Conservation (phyloP, 1,140 invertebrate genomes). For the Tigriopus japonicus region DNA sequence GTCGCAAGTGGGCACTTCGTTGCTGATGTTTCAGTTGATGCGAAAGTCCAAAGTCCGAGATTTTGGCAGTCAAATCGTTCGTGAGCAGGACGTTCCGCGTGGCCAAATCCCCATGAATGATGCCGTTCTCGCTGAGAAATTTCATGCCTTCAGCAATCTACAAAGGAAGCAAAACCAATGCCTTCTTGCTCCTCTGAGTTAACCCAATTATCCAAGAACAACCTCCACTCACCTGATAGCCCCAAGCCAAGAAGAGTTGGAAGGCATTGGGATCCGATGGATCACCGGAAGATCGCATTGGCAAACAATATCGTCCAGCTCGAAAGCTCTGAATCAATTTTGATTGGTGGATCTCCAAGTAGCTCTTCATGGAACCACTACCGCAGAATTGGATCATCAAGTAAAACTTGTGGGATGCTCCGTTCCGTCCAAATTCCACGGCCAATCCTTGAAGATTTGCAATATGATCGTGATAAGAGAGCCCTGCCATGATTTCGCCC, state of each 20-base stretch:
- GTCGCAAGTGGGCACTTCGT: neutral
- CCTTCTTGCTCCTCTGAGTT: neutral
- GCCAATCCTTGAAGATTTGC: constrained; percentile 74
- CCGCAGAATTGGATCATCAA: constrained; percentile 3
- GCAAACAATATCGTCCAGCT: neutral
- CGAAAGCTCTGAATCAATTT: neutral
- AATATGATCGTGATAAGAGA: constrained; percentile 83
- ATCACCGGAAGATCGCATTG: neutral
- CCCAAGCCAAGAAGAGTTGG: neutral
- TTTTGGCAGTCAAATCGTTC: constrained; percentile 73
- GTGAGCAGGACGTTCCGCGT: constrained; percentile 86
- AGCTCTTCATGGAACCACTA: neutral
- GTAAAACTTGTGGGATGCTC: neutral
- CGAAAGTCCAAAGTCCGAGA: constrained; percentile 89
- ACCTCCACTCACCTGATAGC: constrained; percentile 1
- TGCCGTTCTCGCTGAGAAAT: neutral
- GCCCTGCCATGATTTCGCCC: constrained; percentile 81
- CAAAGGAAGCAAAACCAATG: neutral
- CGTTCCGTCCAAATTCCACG: neutral
- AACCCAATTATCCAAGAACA: neutral
- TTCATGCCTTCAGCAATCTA: constrained; percentile 16
- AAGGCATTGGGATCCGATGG: neutral
- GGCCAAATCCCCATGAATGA: constrained; percentile 70
- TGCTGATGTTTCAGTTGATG: constrained; percentile 49
- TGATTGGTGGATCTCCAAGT: neutral